A percentile compares a stretch with the other conserved stretches of the same genome.
phyloP scores from a whole-genome alignment of 2,888 invertebrate genomes.

The Andrena praecox region DNA sequence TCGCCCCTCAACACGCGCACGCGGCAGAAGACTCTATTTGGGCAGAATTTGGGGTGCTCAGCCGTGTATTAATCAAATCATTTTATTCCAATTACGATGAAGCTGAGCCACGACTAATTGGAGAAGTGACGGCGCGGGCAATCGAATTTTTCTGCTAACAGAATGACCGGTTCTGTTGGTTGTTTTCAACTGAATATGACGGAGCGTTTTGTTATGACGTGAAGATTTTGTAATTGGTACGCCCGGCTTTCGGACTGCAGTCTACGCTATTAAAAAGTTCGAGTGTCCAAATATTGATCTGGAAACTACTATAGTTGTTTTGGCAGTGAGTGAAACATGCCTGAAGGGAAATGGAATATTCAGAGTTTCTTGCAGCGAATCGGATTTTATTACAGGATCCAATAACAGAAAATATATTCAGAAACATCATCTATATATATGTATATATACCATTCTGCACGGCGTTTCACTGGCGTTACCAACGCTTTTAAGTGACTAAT shows the following conservation, averaged over 20 bases:
- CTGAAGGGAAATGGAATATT: neutral
- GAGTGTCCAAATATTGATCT: slow-evolving; percentile 12
- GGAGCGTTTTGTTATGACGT: slow-evolving; percentile 36
- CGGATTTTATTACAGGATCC: neutral
- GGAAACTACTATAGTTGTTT: neutral
- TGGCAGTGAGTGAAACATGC: neutral
- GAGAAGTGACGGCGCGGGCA: slow-evolving; percentile 30
- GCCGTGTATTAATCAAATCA: slow-evolving; percentile 35
- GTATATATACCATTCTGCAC: too few relatives aligned
- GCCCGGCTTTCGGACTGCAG: neutral
- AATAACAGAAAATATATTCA: neutral
- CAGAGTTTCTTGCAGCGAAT: neutral
- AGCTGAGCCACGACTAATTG: slow-evolving; percentile 37
- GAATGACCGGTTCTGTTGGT: slow-evolving; percentile 40
- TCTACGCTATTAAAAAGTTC: slow-evolving; percentile 16
- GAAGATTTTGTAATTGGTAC: slow-evolving; percentile 43
- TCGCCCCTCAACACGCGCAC: neutral
- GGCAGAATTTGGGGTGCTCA: neutral
- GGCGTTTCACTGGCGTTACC: neutral
- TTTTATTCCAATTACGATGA: slow-evolving; percentile 21
- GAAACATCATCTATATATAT: too few relatives aligned
- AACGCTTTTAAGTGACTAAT: too few relatives aligned
- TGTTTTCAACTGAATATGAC: slow-evolving; percentile 41
- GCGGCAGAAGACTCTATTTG: neutral
- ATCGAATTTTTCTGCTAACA: slow-evolving; percentile 45